phyloP scores from a whole-genome alignment of 1,140 invertebrate species.

The Pteromalus puparum region DNA sequence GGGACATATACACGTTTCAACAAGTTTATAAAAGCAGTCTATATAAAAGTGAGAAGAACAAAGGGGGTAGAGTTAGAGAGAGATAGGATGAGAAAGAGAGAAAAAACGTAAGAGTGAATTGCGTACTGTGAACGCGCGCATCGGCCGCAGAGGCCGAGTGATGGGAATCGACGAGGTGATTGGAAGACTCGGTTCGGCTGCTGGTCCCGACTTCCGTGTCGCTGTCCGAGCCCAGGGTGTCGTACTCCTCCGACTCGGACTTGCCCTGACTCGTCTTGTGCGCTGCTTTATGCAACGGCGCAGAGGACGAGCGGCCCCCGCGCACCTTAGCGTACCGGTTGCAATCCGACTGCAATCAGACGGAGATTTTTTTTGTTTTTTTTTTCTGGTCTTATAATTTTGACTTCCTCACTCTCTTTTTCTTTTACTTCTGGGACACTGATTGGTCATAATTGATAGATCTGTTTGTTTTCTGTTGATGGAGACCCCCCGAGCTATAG shows the following conservation, averaged over 20 bases:
- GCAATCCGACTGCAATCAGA: slow-evolving; percentile 77
- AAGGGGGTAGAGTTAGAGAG: not conserved
- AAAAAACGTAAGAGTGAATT: slow-evolving; percentile 56
- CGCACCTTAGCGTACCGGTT: slow-evolving; percentile 76
- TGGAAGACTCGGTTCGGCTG: slow-evolving; percentile 77
- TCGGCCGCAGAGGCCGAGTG: slow-evolving; percentile 73
- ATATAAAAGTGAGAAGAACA: not conserved
- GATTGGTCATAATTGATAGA: no score
- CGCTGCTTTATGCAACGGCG: slow-evolving; percentile 74
- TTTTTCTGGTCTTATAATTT: slow-evolving; percentile 10
- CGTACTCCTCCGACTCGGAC: slow-evolving; percentile 80
- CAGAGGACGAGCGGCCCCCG: slow-evolving; percentile 74
- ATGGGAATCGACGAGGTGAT: slow-evolving; percentile 77
- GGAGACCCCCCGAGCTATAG: not conserved
- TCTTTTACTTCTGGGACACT: not conserved
- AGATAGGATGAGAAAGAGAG: slow-evolving; percentile 45
- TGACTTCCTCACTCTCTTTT: not conserved
- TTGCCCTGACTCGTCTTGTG: slow-evolving; percentile 76
- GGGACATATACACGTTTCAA: not conserved
- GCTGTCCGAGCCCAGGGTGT: slow-evolving; percentile 79
- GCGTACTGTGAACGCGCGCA: slow-evolving; percentile 75
- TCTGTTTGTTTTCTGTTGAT: no score
- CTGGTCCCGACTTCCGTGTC: slow-evolving; percentile 77
- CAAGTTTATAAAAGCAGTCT: not conserved
- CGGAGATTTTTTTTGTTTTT: slow-evolving; percentile 55